Conservation (phyloP, 92 coral and sea anemone species). For the Desmophyllum pertusum region DNA sequence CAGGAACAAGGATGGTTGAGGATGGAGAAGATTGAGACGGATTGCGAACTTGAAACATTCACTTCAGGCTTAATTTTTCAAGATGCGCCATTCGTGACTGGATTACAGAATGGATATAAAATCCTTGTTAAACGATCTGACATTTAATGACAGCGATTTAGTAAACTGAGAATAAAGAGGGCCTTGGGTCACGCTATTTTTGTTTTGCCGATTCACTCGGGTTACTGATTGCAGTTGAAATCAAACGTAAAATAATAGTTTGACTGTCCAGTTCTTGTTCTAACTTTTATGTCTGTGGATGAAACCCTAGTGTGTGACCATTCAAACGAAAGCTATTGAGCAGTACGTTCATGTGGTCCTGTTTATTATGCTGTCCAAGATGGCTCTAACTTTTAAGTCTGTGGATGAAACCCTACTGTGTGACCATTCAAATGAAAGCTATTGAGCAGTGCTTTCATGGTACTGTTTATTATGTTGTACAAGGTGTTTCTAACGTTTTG, state of each 20-base stretch:
- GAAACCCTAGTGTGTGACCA: too few relatives aligned
- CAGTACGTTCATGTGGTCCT: too few relatives aligned
- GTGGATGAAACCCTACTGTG: too few relatives aligned
- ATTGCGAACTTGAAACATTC: neutral
- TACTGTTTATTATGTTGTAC: too few relatives aligned
- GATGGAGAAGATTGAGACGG: neutral
- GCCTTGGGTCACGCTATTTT: neutral
- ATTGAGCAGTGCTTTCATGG: too few relatives aligned
- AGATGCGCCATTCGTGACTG: neutral
- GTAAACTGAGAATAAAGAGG: neutral
- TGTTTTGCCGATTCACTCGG: neutral
- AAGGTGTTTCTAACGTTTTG: too few relatives aligned
- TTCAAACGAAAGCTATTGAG: too few relatives aligned
- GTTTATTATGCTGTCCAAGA: too few relatives aligned
- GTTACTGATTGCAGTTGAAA: neutral
- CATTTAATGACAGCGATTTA: constrained; percentile 22
- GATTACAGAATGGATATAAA: constrained; percentile 12
- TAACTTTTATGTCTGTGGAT: too few relatives aligned
- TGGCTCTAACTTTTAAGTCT: too few relatives aligned
- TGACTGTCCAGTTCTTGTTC: too few relatives aligned
- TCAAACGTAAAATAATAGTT: neutral
- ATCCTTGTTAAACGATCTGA: constrained; percentile 30
- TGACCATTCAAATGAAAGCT: too few relatives aligned
- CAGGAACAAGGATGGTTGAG: neutral
- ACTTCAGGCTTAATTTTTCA: neutral